Conservation (phyloP, 2,888 invertebrate species). For the Cephus runcator region DNA sequence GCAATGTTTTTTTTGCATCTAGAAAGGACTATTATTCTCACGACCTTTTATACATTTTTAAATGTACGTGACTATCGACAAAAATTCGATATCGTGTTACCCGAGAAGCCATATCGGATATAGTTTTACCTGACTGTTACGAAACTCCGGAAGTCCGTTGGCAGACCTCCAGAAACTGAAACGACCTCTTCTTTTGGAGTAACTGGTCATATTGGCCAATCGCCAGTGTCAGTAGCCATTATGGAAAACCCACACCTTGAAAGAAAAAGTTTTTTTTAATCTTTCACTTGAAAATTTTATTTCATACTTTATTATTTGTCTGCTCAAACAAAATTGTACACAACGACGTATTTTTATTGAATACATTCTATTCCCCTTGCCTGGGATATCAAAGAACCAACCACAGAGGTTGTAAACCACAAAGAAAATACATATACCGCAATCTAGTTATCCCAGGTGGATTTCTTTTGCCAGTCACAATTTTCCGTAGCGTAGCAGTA, state of each 20-base stretch:
- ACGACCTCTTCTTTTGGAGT: background rate
- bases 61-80: background rate
- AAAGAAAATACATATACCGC: background rate
- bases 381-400: conserved; percentile 1
- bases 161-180: background rate
- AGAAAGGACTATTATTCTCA: background rate
- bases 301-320: background rate
- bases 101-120: background rate
- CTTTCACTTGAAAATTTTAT: background rate
- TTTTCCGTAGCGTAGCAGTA: background rate
- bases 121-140: background rate
- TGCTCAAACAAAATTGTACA: background rate
- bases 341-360: background rate
- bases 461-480: background rate
- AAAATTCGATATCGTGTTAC: background rate
- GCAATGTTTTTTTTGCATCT: background rate
- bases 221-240: background rate
- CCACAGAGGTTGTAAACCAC: background rate
- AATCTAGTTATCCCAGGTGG: background rate
- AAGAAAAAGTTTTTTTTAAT: background rate
- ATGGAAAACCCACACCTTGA: background rate
- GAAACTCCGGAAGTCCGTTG: background rate
- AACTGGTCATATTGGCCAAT: background rate
- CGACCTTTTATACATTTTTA: background rate
- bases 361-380: background rate